A percentile compares a stretch with the other conserved stretches of the same genome.
phyloP scores from a whole-genome alignment of 2,113 vertebrate species.

The Mirza zaza region DNA sequence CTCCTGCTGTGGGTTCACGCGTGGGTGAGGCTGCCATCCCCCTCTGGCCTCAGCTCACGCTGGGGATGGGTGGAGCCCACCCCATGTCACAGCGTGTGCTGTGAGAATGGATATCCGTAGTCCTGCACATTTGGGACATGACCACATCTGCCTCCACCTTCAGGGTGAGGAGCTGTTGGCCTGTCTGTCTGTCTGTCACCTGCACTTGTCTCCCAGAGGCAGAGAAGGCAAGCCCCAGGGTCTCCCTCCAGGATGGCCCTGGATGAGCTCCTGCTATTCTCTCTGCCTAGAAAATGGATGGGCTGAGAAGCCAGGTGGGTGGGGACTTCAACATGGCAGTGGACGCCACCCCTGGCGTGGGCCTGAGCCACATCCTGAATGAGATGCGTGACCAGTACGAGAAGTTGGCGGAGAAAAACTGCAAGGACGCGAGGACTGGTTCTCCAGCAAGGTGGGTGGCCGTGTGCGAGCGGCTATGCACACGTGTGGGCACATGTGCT shows the following conservation, averaged over 20 bases:
- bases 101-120: not conserved
- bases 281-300: conserved; percentile 74
- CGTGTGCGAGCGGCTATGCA: not conserved
- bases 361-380: conserved; percentile 83
- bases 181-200: not conserved
- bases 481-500: not conserved
- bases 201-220: not conserved
- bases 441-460: conserved; percentile 82
- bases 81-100: accelerated
- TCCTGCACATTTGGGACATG: accelerated
- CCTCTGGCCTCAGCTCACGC: not conserved
- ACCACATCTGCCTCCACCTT: not conserved
- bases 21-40: not conserved
- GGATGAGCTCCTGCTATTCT: conserved; percentile 71
- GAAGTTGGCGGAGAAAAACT: conserved; percentile 84
- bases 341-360: conserved; percentile 79
- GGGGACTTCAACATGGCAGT: conserved; percentile 84
- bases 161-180: not conserved
- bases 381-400: conserved; percentile 86
- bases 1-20: accelerated
- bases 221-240: not conserved
- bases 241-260: not conserved
- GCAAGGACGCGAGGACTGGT: conserved; percentile 86
- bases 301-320: conserved; percentile 81
- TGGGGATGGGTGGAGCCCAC: not conserved